These are phyloP conservation scores for Eolophus roseicapilla DNA, from an alignment of 2,113 vertebrate species.

Conservation along the genomic window DNA sequence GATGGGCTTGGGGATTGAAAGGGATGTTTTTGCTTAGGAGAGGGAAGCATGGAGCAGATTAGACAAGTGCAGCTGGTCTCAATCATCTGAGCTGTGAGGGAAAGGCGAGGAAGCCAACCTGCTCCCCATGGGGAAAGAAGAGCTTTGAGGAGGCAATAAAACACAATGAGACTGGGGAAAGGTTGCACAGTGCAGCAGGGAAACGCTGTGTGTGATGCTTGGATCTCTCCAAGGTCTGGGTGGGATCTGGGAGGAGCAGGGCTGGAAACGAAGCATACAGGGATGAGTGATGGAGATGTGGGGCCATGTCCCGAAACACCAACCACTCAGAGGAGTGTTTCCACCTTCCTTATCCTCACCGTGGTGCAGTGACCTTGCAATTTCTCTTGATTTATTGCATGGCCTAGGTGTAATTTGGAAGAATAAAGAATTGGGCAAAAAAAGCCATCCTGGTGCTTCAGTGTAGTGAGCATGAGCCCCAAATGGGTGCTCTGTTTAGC, in stretches of 20 bases:
- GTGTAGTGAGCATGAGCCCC: accelerated
- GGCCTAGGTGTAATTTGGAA: not conserved
- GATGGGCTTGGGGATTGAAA: not conserved
- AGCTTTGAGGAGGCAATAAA: not conserved
- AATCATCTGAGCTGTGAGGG: not conserved
- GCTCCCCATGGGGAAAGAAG: not conserved
- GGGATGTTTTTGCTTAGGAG: not conserved
- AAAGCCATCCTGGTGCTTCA: not conserved
- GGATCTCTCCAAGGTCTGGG: not conserved
- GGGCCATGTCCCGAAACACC: accelerated
- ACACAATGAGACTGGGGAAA: not conserved
- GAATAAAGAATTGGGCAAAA: not conserved
- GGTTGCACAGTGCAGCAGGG: not conserved
- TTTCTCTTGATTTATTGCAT: not conserved
- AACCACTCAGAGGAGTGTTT: not conserved
- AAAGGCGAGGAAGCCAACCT: not conserved
- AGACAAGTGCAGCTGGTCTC: not conserved
- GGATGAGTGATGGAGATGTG: accelerated
- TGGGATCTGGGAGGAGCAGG: not conserved
- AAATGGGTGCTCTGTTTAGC: not conserved
- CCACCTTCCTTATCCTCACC: not conserved
- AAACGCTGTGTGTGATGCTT: not conserved
- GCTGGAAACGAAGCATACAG: not conserved
- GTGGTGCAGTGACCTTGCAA: not conserved
- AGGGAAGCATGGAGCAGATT: not conserved